Percentiles rank a stretch among this genome's conserved stretches.
phyloP scores from a whole-genome alignment of 2,888 invertebrate species.

The Lasioglossum oenotherae region DNA sequence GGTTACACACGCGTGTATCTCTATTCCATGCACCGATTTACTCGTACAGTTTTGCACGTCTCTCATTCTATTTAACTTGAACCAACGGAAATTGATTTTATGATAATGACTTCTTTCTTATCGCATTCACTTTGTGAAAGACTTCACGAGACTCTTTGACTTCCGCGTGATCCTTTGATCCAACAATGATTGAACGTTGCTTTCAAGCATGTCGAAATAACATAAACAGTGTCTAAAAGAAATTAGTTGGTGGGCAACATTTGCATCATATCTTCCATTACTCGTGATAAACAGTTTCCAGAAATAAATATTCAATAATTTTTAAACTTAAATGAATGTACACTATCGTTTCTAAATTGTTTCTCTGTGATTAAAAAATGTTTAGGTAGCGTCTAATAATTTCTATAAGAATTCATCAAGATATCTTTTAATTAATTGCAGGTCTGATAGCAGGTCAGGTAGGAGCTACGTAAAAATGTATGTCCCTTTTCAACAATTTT shows the following conservation, averaged over 20 bases:
- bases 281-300: not conserved
- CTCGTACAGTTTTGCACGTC: conserved; percentile 12
- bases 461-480: not conserved
- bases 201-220: not conserved
- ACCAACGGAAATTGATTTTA: not conserved
- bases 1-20: conserved; percentile 17
- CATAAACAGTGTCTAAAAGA: not conserved
- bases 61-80: not conserved
- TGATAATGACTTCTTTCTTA: not conserved
- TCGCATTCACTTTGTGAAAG: not conserved
- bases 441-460: not conserved
- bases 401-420: not conserved
- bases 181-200: not conserved
- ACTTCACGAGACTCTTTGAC: not conserved
- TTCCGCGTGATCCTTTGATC: conserved; percentile 2
- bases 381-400: not conserved
- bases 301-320: not conserved
- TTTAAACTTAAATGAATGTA: not conserved
- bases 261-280: not conserved
- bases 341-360: not conserved
- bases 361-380: not conserved
- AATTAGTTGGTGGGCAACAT: not conserved
- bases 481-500: not conserved
- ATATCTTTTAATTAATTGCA: not conserved
- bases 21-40: conserved; percentile 30